Conservation (phyloP, 2,113 vertebrate species). For the Hiodon tergisus region DNA sequence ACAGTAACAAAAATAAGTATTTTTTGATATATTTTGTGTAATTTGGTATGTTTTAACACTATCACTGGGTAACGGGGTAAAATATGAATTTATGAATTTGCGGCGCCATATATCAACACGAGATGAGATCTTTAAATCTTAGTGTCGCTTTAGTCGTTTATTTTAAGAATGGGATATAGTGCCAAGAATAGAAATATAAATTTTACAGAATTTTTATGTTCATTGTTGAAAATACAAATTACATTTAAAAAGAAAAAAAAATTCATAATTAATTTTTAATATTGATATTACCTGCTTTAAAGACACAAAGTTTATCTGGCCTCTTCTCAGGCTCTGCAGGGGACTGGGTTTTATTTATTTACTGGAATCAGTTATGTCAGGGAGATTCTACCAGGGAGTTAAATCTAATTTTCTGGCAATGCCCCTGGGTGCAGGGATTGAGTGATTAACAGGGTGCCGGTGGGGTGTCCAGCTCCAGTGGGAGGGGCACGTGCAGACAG, state of each 20-base stretch:
- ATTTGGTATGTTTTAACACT: too few species aligned
- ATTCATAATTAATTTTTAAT: conserved; percentile 9
- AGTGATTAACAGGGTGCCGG: conserved; percentile 23
- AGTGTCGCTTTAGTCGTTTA: too few species aligned
- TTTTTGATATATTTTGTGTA: too few species aligned
- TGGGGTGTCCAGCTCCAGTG: conserved; percentile 3
- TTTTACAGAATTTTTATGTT: conserved; percentile 1
- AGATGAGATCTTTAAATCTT: too few species aligned
- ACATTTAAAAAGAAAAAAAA: conserved; percentile 1
- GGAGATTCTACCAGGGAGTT: conserved; percentile 56
- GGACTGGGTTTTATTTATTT: conserved; percentile 60
- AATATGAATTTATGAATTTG: too few species aligned
- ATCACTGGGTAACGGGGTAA: too few species aligned
- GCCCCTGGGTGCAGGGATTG: conserved; percentile 52
- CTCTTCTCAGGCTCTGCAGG: conserved; percentile 53
- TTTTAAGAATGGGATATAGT: too few species aligned
- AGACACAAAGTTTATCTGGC: conserved; percentile 53
- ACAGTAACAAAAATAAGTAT: too few species aligned
- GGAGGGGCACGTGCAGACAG: not conserved
- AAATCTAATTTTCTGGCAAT: conserved; percentile 62
- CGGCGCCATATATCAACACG: too few species aligned
- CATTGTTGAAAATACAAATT: conserved; percentile 5
- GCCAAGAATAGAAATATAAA: conserved; percentile 29
- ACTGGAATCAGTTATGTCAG: conserved; percentile 61
- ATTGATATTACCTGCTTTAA: conserved; percentile 62